phyloP scores from a whole-genome alignment of 2,888 invertebrate genomes.

The Thereva nobilitata region DNA sequence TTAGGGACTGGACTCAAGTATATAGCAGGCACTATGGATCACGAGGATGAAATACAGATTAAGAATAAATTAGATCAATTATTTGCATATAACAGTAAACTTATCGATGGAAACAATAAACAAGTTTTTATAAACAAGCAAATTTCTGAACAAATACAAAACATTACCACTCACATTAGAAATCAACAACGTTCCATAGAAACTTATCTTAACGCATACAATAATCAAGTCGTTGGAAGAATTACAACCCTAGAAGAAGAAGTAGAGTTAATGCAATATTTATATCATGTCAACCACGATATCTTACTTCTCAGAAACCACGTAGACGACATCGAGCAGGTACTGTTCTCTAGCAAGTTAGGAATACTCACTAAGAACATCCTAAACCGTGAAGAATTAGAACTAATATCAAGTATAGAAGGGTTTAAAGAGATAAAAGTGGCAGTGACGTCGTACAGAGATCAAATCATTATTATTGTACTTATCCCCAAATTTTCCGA shows the following conservation, averaged over 20 bases:
- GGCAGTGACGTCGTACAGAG: background rate
- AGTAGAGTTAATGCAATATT: constrained; percentile 6
- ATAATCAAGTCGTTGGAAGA: background rate
- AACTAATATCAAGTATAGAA: constrained; percentile 5
- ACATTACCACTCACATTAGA: constrained; percentile 14
- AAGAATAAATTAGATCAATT: constrained; percentile 7
- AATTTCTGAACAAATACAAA: constrained; percentile 20
- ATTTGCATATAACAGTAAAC: background rate
- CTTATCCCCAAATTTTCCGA: constrained; percentile 14
- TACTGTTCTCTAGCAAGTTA: constrained; percentile 12
- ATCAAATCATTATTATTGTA: constrained; percentile 3
- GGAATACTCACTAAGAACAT: constrained; percentile 12
- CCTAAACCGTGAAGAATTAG: background rate
- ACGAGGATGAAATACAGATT: constrained; percentile 9
- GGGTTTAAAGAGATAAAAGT: constrained; percentile 1
- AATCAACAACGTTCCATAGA: constrained; percentile 9
- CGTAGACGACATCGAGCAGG: constrained; percentile 12
- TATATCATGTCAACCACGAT: constrained; percentile 7
- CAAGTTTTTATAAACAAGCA: constrained; percentile 1
- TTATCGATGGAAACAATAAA: constrained; percentile 14
- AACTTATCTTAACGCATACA: constrained; percentile 18
- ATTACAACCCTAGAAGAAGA: constrained; percentile 1
- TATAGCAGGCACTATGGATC: constrained; percentile 21
- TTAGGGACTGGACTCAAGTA: constrained; percentile 32
- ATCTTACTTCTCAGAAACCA: constrained; percentile 3